phyloP scores from a whole-genome alignment of 2,888 invertebrate genomes.

The Ormyrus labotus region DNA sequence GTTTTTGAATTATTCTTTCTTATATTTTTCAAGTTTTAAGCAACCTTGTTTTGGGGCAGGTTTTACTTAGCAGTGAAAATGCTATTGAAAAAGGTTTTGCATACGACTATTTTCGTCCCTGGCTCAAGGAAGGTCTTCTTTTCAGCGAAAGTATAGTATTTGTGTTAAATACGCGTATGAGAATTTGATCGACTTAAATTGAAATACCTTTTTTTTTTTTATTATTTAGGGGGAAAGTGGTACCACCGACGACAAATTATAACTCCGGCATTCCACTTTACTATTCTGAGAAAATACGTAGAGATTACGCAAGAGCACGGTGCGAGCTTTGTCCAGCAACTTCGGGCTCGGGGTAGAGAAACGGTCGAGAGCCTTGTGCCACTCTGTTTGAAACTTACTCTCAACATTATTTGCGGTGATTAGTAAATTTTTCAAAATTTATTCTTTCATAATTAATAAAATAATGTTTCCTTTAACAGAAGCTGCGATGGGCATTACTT shows the following conservation, averaged over 20 bases:
- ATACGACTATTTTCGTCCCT: not conserved
- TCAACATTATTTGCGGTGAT: conserved; percentile 9
- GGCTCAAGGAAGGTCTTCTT: not conserved
- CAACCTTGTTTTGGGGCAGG: not conserved
- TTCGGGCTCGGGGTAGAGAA: not conserved
- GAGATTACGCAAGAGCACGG: not conserved
- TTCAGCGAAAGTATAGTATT: not conserved
- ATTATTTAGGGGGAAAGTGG: not conserved
- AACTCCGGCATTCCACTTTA: not conserved
- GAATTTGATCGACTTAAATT: no score
- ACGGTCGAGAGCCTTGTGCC: not conserved
- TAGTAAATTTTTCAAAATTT: no score
- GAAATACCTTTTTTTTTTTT: not conserved
- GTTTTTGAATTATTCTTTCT: no score
- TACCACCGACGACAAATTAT: not conserved
- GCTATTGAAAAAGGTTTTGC: not conserved
- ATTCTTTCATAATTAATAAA: not conserved
- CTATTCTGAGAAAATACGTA: not conserved
- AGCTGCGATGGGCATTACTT: not conserved
- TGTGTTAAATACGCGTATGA: no score
- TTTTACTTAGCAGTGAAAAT: not conserved
- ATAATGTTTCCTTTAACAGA: not conserved
- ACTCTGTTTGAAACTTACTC: not conserved
- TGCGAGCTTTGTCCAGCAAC: not conserved
- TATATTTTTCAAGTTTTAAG: no score